phyloP scores from a whole-genome alignment of 1,140 invertebrate species.

The Caenorhabditis tropicalis region DNA sequence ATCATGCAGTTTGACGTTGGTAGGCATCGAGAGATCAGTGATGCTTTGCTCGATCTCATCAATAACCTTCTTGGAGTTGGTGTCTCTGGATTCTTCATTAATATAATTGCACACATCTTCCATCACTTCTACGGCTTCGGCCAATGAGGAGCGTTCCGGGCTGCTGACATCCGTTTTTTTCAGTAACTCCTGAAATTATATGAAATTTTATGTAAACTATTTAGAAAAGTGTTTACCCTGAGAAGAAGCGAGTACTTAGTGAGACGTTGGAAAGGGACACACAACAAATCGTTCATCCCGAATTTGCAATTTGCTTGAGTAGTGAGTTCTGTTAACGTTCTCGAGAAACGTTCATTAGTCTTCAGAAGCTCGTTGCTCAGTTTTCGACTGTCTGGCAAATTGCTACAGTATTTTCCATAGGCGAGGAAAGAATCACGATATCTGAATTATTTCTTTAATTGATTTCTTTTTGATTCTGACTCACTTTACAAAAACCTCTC shows the following conservation, averaged over 20 bases:
- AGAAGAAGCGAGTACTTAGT: conserved; percentile 92
- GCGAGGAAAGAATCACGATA: conserved; percentile 84
- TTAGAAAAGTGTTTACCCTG: too few relatives aligned
- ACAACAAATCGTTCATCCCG: conserved; percentile 88
- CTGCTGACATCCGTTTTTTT: conserved; percentile 82
- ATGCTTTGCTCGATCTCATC: conserved; percentile 81
- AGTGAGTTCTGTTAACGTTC: conserved; percentile 81
- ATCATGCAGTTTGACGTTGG: conserved; percentile 82
- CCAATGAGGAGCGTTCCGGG: conserved; percentile 83
- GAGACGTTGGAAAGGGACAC: conserved; percentile 96
- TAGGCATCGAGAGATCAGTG: conserved; percentile 73
- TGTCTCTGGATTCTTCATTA: conserved; percentile 97
- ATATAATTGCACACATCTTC: conserved; percentile 92
- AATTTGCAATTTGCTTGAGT: conserved; percentile 92
- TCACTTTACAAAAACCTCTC: conserved; percentile 73
- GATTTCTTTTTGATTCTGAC: too few relatives aligned
- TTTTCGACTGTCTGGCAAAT: conserved; percentile 83
- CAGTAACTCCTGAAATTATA: conserved; percentile 82
- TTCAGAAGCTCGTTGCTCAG: conserved; percentile 80
- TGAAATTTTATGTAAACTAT: not conserved
- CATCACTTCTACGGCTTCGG: conserved; percentile 92
- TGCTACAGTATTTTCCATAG: conserved; percentile 94
- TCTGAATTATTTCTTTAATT: too few relatives aligned
- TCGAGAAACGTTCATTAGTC: conserved; percentile 59
- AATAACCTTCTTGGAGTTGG: conserved; percentile 88